Evolutionary conservation across 2,888 invertebrate species (phyloP), one percentile per base, ranked within the genome.

Genomic region (Serripes groenlandicus): DNA sequence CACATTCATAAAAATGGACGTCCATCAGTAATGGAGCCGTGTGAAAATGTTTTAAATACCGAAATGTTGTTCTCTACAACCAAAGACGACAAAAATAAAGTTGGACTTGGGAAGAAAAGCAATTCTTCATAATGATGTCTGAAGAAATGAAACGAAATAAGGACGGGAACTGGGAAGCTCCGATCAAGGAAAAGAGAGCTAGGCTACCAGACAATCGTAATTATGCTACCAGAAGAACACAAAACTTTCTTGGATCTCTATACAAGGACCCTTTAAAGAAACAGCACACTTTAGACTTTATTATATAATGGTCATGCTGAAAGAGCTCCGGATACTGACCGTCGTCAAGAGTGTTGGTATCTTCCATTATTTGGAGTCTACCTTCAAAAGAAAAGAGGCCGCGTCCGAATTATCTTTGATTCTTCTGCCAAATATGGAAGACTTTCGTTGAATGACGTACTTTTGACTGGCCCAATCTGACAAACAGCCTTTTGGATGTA

Each of bases 401-500:
- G 18, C 21, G 76, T 86, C 11, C 32, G 84, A 49, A 79, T 70
- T 34, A 82, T 86, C 21, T 82, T 84, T 54, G 86, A 84, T 60
- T 81, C 81, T 3, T 80, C 87, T 23, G 80, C 82, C 7, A 66
- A 79, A 49, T 85, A 26, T 54, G 70, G 73, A 54, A 81, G 83
- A 32, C 32, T 35, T 11, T 72, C 34, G 11, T 23, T 58, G 9
- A 72, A 72, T 32, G 0, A 73, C 28, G 60, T 73, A 26, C 35
- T 73, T 21, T 1, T 73, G 58, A 60, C 9, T 7, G 62, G 69
- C 78, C 60, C 49, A 71, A 69, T 52, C 52, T 85, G n/a, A 81
- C 75, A 15, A 88, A 88, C 68, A 83, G 68, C 35, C 73, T 88
- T 1, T 34, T 86, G 11, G 87, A 83, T 21, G 75, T 87, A 4